Conservation (phyloP, 2,113 vertebrate species). For the Ptilorrhoa leucosticta region DNA sequence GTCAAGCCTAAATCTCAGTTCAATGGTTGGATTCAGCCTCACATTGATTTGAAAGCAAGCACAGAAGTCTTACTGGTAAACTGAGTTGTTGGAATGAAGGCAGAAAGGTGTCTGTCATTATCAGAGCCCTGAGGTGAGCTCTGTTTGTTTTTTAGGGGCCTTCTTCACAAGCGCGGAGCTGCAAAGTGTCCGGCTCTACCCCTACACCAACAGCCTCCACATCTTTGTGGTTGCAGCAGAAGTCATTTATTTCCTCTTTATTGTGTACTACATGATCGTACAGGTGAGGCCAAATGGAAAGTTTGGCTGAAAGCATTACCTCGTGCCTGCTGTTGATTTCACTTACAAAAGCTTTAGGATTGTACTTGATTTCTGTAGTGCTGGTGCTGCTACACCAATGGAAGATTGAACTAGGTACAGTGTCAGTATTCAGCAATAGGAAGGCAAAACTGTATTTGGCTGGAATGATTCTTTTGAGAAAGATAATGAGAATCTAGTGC, state of each 20-base stretch:
- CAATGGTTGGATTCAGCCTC: neutral
- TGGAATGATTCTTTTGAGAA: neutral
- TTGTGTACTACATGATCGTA: constrained; percentile 88
- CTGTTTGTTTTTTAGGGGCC: constrained; percentile 75
- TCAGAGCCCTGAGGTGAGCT: neutral
- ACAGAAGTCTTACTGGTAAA: neutral
- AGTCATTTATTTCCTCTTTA: constrained; percentile 86
- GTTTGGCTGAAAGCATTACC: neutral
- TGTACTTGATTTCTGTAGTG: neutral
- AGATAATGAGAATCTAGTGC: neutral
- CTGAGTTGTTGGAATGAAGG: neutral
- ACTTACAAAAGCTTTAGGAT: neutral
- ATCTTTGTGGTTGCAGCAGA: constrained; percentile 90
- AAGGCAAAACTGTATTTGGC: neutral
- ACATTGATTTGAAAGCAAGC: rapidly evolving
- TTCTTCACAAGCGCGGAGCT: constrained; percentile 82
- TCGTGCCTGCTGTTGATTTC: neutral
- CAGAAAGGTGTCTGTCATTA: neutral
- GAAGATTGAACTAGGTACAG: neutral
- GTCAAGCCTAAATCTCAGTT: neutral
- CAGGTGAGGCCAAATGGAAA: constrained; percentile 78
- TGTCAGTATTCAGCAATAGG: neutral
- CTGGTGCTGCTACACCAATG: neutral
- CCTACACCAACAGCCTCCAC: constrained; percentile 84
- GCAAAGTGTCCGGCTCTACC: constrained; percentile 87